These are phyloP conservation scores for Neuroscelio doddi DNA, from an alignment of 2,888 invertebrate species.

Conservation along the genomic window DNA sequence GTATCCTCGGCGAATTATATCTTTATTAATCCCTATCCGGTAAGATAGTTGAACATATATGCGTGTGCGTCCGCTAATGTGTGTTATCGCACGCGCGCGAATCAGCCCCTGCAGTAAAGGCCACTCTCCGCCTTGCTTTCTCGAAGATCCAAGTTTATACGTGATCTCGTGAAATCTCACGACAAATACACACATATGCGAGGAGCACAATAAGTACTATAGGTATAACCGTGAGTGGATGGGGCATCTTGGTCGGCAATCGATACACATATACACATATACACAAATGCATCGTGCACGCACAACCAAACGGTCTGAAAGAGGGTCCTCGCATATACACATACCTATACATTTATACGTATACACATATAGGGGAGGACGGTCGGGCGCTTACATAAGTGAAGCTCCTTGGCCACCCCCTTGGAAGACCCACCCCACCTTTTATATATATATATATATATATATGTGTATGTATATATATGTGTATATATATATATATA, in stretches of 20 bases:
- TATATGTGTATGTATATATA: conserved; percentile 19
- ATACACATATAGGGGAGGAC: conserved; percentile 53
- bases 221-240: conserved; percentile 54
- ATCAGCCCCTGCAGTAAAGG: conserved; percentile 23
- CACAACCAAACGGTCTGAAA: conserved; percentile 21
- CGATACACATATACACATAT: conserved; percentile 62
- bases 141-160: conserved; percentile 49
- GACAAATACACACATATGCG: conserved; percentile 68
- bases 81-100: conserved; percentile 20
- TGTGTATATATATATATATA: conserved; percentile 6
- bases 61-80: conserved; percentile 22
- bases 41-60: conserved; percentile 17
- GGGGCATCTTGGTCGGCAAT: conserved; percentile 68
- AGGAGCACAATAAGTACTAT: conserved; percentile 67
- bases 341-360: conserved; percentile 27
- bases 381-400: conserved; percentile 66
- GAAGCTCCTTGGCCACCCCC: conserved; percentile 67
- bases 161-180: conserved; percentile 63
- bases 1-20: not conserved
- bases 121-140: conserved; percentile 21
- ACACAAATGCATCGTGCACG: conserved; percentile 39
- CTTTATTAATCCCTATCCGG: not conserved
- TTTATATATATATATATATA: conserved; percentile 11
- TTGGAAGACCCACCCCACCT: conserved; percentile 39
- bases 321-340: conserved; percentile 30